Percentiles rank a stretch among this genome's conserved stretches.
Conservation (phyloP, 2,113 vertebrate species). For the Menura novaehollandiae region DNA sequence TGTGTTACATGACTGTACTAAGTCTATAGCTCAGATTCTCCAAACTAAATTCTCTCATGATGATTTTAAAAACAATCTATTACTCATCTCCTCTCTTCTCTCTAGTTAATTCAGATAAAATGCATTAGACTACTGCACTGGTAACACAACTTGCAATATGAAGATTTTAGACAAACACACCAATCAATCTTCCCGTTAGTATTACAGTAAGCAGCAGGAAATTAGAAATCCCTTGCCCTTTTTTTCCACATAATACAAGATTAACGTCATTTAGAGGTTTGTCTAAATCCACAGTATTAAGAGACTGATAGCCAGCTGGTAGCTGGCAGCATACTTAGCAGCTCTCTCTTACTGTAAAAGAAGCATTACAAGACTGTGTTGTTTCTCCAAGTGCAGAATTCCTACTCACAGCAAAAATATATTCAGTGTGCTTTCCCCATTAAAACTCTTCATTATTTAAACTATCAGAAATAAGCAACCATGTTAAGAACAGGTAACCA, state of each 20-base stretch:
- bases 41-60: neutral
- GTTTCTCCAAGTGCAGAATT: neutral
- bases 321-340: neutral
- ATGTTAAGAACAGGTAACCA: neutral
- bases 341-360: neutral
- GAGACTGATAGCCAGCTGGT: neutral
- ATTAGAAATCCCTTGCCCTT: neutral
- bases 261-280: neutral
- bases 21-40: neutral
- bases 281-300: neutral
- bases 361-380: neutral
- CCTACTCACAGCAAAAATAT: neutral
- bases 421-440: neutral
- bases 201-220: neutral
- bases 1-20: neutral
- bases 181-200: neutral
- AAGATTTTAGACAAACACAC: neutral
- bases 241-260: neutral
- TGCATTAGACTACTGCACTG: neutral
- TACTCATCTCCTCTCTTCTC: neutral
- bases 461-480: neutral
- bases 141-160: neutral
- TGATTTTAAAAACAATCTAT: neutral
- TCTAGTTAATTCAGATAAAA: neutral
- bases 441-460: neutral